Base-by-base conservation (phyloP, 2,888 invertebrate species). In the Eustalomyia histrio region DNA sequence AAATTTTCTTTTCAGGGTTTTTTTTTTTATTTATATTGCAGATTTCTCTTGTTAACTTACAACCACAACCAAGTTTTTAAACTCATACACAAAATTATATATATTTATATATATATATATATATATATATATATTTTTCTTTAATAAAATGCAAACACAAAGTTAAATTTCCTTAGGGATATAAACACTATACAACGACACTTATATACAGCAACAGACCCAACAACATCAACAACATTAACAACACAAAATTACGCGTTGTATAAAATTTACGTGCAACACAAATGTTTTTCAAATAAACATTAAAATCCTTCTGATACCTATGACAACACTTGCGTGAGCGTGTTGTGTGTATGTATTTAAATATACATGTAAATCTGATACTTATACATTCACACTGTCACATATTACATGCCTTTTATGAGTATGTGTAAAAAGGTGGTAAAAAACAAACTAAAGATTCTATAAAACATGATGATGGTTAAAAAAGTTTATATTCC, bases 111-210 rank as follows among this genome's bases (percentile, higher is more conserved):
- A 18, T 18, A 6, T 17, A n/a, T 24, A 52, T 0, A 57, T n/a
- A 33, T 21, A 35, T 35, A 21, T 24, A 12, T 50, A 21, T 33
- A 18, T 18, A 6, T 17, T 53, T 53, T 17, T 68, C 24, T 67
- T 17, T 67, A 75, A 71, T 65, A 67, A 80, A 80, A 75, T 43
- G 61, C 60, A 72, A 72, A 80, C 39, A 58, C 47, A 57, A 80
- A 80, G 68, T 64, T 72, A 80, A 67, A 76, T 80, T 80, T 76
- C 72, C 76, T 76, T 17, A 52, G 72, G 76, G 80, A 76, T 68
- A 18, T 52, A 57, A 68, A 63, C 33, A 67, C 61, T 33, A 68
- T 14, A 71, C 17, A 39, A 55, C 16, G 18, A 55, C 33, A 35
- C 50, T 43, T 6, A 29, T 7, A 29, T 5, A 29, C 57, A 24